Base-by-base conservation (phyloP, 2,888 invertebrate genomes). In the Chrysina gloriosa region DNA sequence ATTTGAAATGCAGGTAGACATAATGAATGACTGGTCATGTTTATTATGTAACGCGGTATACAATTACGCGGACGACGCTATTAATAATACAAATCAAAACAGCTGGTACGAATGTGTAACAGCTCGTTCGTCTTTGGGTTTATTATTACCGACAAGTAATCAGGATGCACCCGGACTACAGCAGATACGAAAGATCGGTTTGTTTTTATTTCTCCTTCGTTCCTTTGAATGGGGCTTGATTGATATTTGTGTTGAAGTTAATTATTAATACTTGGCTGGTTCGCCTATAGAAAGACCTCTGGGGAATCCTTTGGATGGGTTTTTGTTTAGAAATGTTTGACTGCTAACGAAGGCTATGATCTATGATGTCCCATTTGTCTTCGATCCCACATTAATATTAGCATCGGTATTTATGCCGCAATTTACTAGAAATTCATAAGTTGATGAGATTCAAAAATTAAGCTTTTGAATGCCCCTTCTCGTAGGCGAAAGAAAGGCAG, bases 81-180 rank as follows among this genome's bases (percentile, higher is more conserved):
- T 61, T 61, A 61, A 61, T 61, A 61, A 61, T 61, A 61, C 58
- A 61, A 42, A 61, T 61, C 58, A 61, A 45, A 61, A 45, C 58
- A 61, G 58, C 42, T 61, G 58, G 58, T 61, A 42, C 25, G 16
- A 39, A 58, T 58, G 25, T 58, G 39, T 58, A 58, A 39, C 58
- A 39, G 39, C 39, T 58, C 58, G 58, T 39, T 31, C 58, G 42
- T 58, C 58, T 58, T 23, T 58, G 4, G 23, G 56, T 56, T 56
- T 56, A 56, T 36, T 56, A 36, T 56, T 56, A 34, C 56, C 29
- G 36, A 39, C 56, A 34, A 19, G 36, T 39, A 36, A 21, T 36
- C 42, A 9, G 45, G 19, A 27, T 42, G n/a, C 58, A 61, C 34
- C 31, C 36, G 36, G n/a, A 27, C 34, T 39, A 5, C 31, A 29